A percentile compares a stretch with the other conserved stretches of the same genome.
Conservation (phyloP, 2,888 invertebrate genomes). For the Copidosoma aretas region DNA sequence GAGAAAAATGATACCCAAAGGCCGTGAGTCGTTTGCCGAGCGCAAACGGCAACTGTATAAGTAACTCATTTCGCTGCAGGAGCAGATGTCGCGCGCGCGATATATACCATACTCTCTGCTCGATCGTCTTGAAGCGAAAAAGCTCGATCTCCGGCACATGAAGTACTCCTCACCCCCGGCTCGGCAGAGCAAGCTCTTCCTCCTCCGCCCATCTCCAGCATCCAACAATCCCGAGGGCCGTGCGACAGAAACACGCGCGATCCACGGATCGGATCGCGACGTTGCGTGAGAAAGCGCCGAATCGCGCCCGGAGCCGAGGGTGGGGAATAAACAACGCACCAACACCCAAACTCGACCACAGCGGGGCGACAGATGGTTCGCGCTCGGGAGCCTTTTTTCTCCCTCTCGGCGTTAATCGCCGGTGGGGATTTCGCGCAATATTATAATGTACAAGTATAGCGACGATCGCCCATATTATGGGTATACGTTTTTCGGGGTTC, state of each 20-base stretch:
- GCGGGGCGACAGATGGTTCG: constrained; percentile 27
- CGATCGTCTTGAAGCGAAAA: too few species aligned
- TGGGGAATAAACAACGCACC: constrained; percentile 2
- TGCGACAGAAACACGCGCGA: too few species aligned
- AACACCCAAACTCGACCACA: not conserved
- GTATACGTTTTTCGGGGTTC: not conserved
- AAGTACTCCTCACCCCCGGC: too few species aligned
- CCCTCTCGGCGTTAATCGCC: constrained; percentile 16
- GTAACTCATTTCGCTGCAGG: too few species aligned
- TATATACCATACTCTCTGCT: too few species aligned
- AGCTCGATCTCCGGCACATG: too few species aligned
- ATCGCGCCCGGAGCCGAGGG: not conserved
- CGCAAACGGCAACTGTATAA: constrained; percentile 14
- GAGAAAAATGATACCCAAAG: not conserved
- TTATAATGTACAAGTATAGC: too few species aligned
- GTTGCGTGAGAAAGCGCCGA: constrained; percentile 33
- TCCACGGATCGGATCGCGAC: not conserved
- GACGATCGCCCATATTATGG: not conserved
- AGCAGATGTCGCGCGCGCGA: constrained; percentile 29
- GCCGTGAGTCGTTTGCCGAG: constrained; percentile 7
- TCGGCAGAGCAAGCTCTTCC: too few species aligned
- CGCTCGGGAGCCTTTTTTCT: not conserved
- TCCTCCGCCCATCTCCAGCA: too few species aligned
- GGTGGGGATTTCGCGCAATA: too few species aligned
- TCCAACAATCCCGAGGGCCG: too few species aligned